Percentiles rank a stretch among this genome's conserved stretches.
These are phyloP conservation scores for Nanorana parkeri DNA, from an alignment of 2,113 vertebrate genomes.

Conservation along the genomic window DNA sequence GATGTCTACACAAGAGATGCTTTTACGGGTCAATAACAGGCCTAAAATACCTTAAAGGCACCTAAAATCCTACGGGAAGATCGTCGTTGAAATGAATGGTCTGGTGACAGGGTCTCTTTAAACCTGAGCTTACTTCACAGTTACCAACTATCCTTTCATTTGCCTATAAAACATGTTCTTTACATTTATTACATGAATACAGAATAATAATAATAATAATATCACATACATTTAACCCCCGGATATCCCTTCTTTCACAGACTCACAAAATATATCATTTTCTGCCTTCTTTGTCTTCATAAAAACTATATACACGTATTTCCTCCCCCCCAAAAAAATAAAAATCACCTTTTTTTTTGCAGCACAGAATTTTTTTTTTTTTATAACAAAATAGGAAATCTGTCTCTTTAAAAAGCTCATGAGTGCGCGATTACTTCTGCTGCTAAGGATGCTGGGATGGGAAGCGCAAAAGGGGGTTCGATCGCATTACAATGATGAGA, in stretches of 20 bases:
- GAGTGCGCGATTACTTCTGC: conserved; percentile 6
- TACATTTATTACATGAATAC: background rate
- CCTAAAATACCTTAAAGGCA: no score
- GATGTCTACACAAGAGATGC: no score
- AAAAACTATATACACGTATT: conserved; percentile 27
- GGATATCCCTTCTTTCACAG: background rate
- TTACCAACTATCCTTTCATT: background rate
- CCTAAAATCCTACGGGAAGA: no score
- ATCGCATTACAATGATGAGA: no score
- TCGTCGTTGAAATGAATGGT: no score
- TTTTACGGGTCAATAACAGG: no score
- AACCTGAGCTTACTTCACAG: no score
- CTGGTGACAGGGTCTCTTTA: background rate
- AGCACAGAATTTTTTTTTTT: conserved; percentile 49
- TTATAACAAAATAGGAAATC: conserved; percentile 49
- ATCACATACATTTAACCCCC: background rate
- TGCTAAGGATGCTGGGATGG: conserved; percentile 12
- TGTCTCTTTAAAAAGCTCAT: conserved; percentile 15
- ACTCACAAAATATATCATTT: conserved; percentile 36
- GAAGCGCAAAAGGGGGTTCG: background rate
- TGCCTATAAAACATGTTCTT: background rate
- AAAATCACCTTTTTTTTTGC: conserved; percentile 22
- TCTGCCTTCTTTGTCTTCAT: conserved; percentile 12
- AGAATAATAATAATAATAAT: background rate
- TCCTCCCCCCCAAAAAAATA: conserved; percentile 4